phyloP scores from a whole-genome alignment of 53 echinoderm and acorn worm species.

The Holothuria leucospilota region DNA sequence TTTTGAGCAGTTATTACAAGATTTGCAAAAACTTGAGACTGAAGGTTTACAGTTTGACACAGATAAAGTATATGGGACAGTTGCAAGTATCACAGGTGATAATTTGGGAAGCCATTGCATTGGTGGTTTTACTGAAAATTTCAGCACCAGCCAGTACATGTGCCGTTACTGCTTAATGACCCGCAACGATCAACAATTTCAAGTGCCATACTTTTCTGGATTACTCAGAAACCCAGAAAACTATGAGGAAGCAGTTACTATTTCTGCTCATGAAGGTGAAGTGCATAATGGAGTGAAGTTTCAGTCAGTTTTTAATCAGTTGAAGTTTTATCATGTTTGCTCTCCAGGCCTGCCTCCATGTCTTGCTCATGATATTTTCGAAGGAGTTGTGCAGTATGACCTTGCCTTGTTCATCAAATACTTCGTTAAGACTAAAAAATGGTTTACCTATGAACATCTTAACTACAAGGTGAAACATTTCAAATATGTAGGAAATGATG shows the following conservation, averaged over 20 bases:
- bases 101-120: slow-evolving; percentile 61
- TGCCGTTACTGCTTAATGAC: no score
- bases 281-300: slow-evolving; percentile 66
- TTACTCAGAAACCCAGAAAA: no score
- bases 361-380: slow-evolving; percentile 74
- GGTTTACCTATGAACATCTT: slow-evolving; percentile 39
- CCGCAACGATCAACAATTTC: no score
- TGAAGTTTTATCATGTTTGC: slow-evolving; percentile 66
- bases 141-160: slow-evolving; percentile 49
- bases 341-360: slow-evolving; percentile 72
- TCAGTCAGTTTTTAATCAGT: slow-evolving; percentile 62
- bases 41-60: slow-evolving; percentile 38
- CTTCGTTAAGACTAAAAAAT: slow-evolving; percentile 50
- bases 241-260: no score
- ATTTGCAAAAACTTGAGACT: slow-evolving; percentile 52
- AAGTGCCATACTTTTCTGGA: no score
- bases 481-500: slow-evolving; percentile 45
- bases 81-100: slow-evolving; percentile 50
- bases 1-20: slow-evolving; percentile 43
- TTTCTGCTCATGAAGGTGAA: no score
- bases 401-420: slow-evolving; percentile 64
- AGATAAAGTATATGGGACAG: slow-evolving; percentile 51
- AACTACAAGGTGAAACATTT: slow-evolving; percentile 44
- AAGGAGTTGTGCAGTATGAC: slow-evolving; percentile 68
- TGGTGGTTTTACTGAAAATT: slow-evolving; percentile 55